phyloP scores from a whole-genome alignment of 2,797 vertebrate species.

The Crenuchus spilurus region DNA sequence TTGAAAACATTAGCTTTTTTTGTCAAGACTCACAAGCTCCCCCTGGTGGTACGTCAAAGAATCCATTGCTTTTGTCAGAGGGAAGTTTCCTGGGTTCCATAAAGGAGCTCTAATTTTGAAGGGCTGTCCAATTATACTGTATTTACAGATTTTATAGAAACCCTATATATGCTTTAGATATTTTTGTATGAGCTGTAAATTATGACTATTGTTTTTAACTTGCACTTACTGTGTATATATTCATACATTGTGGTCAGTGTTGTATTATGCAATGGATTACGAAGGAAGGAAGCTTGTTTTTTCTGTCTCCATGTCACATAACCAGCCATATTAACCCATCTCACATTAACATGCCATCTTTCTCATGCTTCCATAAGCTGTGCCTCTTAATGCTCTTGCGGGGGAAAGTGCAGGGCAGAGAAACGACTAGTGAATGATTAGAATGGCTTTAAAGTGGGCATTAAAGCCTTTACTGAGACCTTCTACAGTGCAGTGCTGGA shows the following conservation, averaged over 20 bases:
- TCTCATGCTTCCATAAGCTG: conserved; percentile 38
- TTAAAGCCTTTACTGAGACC: neutral
- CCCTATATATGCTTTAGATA: conserved; percentile 39
- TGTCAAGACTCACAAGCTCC: conserved; percentile 3
- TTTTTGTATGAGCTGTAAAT: conserved; percentile 50
- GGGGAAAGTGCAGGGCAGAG: neutral
- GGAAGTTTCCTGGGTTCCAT: too few species aligned
- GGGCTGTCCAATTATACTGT: conserved; percentile 40
- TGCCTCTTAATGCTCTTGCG: neutral
- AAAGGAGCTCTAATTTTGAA: conserved; percentile 41
- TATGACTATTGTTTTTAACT: conserved; percentile 9
- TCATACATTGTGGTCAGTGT: neutral
- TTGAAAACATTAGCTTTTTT: neutral
- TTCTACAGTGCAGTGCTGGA: too few species aligned
- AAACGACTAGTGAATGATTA: too few species aligned
- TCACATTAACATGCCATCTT: conserved; percentile 57
- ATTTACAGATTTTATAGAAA: conserved; percentile 42
- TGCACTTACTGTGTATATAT: neutral
- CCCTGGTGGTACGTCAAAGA: conserved; percentile 40
- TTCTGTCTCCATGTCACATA: conserved; percentile 39
- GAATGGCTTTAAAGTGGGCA: too few species aligned
- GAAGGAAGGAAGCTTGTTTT: conserved; percentile 53
- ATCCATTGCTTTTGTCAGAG: conserved; percentile 10
- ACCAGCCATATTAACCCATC: conserved; percentile 57
- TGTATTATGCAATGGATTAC: neutral